phyloP scores from a whole-genome alignment of 2,888 invertebrate species.

The Aleiodes leptofemur region DNA sequence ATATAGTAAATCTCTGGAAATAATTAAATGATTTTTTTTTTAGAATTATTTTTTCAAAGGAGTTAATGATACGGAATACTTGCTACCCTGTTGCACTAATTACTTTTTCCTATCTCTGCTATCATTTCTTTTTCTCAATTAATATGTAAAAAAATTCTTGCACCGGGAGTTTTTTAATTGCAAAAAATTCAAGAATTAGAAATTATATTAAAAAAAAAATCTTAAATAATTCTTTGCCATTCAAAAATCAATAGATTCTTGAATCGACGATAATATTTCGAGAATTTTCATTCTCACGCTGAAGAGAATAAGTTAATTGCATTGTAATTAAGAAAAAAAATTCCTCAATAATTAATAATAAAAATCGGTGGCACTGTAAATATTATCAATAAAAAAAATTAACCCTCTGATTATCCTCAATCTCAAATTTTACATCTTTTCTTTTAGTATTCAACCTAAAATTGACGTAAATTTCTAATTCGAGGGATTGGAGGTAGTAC shows the following conservation, averaged over 20 bases:
- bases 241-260: too few relatives aligned
- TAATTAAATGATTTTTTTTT: neutral
- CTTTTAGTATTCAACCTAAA: neutral
- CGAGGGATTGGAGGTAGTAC: constrained; percentile 15
- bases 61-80: constrained; percentile 9
- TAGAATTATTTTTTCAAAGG: too few relatives aligned
- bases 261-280: too few relatives aligned
- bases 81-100: constrained; percentile 41
- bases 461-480: neutral
- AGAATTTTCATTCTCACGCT: too few relatives aligned
- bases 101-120: neutral
- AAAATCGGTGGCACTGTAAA: too few relatives aligned
- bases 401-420: neutral
- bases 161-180: neutral
- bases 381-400: neutral
- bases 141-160: neutral
- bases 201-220: too few relatives aligned
- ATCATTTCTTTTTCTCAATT: neutral
- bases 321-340: too few relatives aligned
- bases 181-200: neutral
- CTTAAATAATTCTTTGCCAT: too few relatives aligned
- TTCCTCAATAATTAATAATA: too few relatives aligned
- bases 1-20: neutral
- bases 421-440: neutral
- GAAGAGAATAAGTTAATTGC: too few relatives aligned